Conservation (phyloP, 2,888 invertebrate species). For the Ptychoptera contaminata region DNA sequence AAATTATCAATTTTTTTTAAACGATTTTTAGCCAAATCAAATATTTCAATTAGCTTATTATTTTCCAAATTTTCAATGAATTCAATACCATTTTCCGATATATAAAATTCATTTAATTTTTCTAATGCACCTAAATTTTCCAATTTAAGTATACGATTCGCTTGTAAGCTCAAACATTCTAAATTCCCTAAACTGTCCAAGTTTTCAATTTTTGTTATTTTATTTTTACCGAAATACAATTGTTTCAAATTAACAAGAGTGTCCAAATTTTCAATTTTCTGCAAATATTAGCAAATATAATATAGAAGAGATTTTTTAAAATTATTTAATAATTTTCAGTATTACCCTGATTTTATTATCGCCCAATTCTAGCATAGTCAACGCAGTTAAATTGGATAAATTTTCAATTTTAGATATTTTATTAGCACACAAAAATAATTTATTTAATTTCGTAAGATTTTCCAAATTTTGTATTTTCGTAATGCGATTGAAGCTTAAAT, state of each 20-base stretch:
- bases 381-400: constrained; percentile 56
- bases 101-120: constrained; percentile 72
- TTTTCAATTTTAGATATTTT: constrained; percentile 79
- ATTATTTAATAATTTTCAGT: not conserved
- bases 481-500: constrained; percentile 91
- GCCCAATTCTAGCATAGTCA: constrained; percentile 82
- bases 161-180: constrained; percentile 73
- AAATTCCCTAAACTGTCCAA: constrained; percentile 55
- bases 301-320: not conserved
- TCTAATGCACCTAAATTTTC: constrained; percentile 64
- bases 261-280: constrained; percentile 78
- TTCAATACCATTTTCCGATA: constrained; percentile 85
- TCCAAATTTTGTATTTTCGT: constrained; percentile 71
- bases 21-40: constrained; percentile 83
- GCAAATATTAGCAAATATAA: constrained; percentile 18
- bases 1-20: constrained; percentile 67
- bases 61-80: constrained; percentile 58
- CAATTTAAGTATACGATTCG: constrained; percentile 74
- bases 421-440: constrained; percentile 80
- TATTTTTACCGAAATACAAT: constrained; percentile 88
- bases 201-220: constrained; percentile 76
- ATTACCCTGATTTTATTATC: constrained; percentile 78
- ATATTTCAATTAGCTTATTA: constrained; percentile 57
- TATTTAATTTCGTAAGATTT: constrained; percentile 56
- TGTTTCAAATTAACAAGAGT: constrained; percentile 56